Conservation (phyloP, 2,113 vertebrate genomes). For the Burhinus oedicnemus region DNA sequence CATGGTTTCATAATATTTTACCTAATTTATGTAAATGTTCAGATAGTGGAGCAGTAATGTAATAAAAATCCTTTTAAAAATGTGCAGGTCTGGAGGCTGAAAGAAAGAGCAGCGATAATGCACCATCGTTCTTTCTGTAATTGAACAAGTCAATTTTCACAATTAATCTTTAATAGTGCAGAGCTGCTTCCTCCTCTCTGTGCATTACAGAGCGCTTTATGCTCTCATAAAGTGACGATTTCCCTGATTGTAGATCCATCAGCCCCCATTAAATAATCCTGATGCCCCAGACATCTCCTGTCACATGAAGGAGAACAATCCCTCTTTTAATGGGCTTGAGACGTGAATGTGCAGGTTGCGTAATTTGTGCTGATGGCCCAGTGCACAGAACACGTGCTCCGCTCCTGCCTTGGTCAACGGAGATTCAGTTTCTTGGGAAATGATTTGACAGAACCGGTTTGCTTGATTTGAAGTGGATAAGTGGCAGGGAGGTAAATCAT, state of each 20-base stretch:
- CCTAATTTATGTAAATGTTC: conserved; percentile 40
- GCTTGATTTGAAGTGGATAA: neutral
- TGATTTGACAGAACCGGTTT: neutral
- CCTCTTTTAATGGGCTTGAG: conserved; percentile 18
- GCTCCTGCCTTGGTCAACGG: neutral
- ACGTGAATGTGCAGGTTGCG: neutral
- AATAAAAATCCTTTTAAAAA: conserved; percentile 58
- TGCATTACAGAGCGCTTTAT: conserved; percentile 31
- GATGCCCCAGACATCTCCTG: conserved; percentile 3
- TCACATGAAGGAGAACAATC: neutral
- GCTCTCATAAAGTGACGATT: conserved; percentile 7
- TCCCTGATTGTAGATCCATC: conserved; percentile 55
- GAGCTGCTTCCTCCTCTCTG: conserved; percentile 22
- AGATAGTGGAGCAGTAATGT: conserved; percentile 30
- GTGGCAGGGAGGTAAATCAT: neutral
- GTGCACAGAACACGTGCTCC: neutral
- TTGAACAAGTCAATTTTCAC: conserved; percentile 58
- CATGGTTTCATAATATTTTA: conserved; percentile 36
- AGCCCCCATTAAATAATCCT: conserved; percentile 42
- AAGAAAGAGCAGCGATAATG: neutral
- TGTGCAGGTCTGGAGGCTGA: conserved; percentile 15
- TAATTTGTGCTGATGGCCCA: conserved; percentile 18
- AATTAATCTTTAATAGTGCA: conserved; percentile 67
- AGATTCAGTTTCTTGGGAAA: neutral
- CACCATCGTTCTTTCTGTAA: conserved; percentile 48